Evolutionary conservation across 2,113 vertebrate species (phyloP).

Genomic region (Bufo gargarizans): DNA sequence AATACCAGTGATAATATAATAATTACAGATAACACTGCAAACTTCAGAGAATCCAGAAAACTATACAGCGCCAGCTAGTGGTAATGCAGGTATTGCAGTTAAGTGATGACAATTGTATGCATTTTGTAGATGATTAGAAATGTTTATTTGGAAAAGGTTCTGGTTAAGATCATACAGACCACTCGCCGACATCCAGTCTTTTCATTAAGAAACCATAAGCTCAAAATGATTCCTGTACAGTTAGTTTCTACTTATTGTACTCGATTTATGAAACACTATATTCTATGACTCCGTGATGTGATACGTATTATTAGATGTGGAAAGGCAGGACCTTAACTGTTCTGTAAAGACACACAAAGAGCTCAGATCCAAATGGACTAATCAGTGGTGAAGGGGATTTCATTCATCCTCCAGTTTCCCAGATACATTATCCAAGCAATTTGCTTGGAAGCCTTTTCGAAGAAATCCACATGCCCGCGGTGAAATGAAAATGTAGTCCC

Average conservation of each 20-base stretch:
- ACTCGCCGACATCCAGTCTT: not conserved
- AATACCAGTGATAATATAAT: too few relatives aligned
- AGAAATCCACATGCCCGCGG: slow-evolving; percentile 41
- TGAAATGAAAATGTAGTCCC: slow-evolving; percentile 42
- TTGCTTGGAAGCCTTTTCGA: slow-evolving; percentile 44
- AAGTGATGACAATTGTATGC: not conserved
- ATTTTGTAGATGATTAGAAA: slow-evolving; percentile 10
- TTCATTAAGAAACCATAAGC: not conserved
- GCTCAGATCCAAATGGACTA: slow-evolving; percentile 38
- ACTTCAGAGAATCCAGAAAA: not conserved
- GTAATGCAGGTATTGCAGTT: not conserved
- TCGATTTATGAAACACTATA: slow-evolving; percentile 27
- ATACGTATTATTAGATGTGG: slow-evolving; percentile 39
- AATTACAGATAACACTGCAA: too few relatives aligned
- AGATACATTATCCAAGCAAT: slow-evolving; percentile 49
- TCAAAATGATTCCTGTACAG: not conserved
- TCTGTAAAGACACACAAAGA: slow-evolving; percentile 34
- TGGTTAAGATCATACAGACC: not conserved
- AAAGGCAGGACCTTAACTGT: slow-evolving; percentile 23
- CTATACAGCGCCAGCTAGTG: not conserved
- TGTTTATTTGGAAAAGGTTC: not conserved
- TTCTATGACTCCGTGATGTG: slow-evolving; percentile 34
- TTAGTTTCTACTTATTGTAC: not conserved
- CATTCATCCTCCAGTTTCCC: slow-evolving; percentile 9
- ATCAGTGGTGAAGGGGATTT: slow-evolving; percentile 44